These are phyloP conservation scores for Xestobium rufovillosum DNA, from an alignment of 2,888 invertebrate genomes.

Conservation along the genomic window DNA sequence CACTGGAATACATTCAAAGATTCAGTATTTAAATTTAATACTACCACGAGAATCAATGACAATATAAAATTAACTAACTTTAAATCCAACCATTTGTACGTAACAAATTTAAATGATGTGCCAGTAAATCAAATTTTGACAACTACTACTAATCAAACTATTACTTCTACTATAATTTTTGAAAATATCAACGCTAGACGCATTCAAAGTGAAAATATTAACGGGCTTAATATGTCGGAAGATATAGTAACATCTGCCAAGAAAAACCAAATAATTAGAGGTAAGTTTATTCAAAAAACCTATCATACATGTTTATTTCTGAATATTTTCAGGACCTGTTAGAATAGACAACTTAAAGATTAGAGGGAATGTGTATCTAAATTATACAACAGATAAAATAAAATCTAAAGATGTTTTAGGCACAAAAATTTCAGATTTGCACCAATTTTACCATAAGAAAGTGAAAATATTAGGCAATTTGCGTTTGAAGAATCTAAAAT, in stretches of 20 bases:
- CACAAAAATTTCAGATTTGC: conserved; percentile 32
- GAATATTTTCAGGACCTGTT: conserved; percentile 30
- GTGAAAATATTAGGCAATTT: conserved; percentile 37
- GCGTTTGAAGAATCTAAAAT: conserved; percentile 28
- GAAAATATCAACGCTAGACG: conserved; percentile 25
- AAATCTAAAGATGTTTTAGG: conserved; percentile 29
- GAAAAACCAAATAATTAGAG: conserved; percentile 24
- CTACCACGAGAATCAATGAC: conserved; percentile 26
- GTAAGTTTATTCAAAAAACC: conserved; percentile 16
- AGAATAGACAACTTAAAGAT: conserved; percentile 30
- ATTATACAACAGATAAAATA: conserved; percentile 23
- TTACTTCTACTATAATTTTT: conserved; percentile 31
- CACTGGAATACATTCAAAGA: conserved; percentile 33
- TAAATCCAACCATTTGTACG: conserved; percentile 21
- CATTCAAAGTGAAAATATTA: conserved; percentile 27
- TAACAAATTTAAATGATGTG: conserved; percentile 24
- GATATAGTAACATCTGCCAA: conserved; percentile 25
- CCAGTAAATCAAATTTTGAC: conserved; percentile 29
- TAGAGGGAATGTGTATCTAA: conserved; percentile 26
- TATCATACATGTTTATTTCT: conserved; percentile 2
- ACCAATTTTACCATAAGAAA: conserved; percentile 35
- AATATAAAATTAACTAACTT: conserved; percentile 26
- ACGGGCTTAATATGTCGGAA: conserved; percentile 29
- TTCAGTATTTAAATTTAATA: conserved; percentile 32
- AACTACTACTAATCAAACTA: conserved; percentile 33